Percentiles rank a stretch among this genome's conserved stretches.
Conservation (phyloP, 2,888 invertebrate genomes). For the Tiliacea citrago region DNA sequence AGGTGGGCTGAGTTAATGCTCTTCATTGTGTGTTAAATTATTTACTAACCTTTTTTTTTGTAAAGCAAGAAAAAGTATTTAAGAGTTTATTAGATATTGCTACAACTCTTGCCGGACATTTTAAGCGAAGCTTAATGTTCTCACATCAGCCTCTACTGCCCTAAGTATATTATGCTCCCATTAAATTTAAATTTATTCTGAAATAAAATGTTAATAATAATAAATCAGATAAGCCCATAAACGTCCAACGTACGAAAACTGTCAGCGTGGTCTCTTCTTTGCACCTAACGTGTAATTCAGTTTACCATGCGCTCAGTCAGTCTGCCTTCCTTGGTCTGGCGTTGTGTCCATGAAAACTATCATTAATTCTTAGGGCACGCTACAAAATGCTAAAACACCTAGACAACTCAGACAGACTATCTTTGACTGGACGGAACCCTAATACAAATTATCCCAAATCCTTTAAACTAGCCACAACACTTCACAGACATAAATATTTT, state of each 20-base stretch:
- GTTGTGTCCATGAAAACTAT: background rate
- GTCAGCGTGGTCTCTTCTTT: background rate
- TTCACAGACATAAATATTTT: constrained; percentile 62
- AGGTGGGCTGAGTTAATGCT: constrained; percentile 40
- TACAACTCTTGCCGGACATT: background rate
- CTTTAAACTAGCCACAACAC: constrained; percentile 60
- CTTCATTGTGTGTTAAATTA: constrained; percentile 54
- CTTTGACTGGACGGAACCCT: constrained; percentile 24
- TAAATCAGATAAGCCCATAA: background rate
- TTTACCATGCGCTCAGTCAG: no score
- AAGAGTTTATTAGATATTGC: background rate
- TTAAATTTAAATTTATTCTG: no score
- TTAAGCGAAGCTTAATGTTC: background rate
- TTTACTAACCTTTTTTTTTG: constrained; percentile 28
- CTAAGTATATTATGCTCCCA: background rate
- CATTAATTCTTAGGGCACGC: background rate
- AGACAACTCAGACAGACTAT: constrained; percentile 4
- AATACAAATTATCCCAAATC: constrained; percentile 28
- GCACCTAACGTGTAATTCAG: background rate
- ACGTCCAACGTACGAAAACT: no score
- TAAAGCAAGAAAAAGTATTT: background rate
- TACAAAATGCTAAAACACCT: background rate
- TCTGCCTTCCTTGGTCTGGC: no score
- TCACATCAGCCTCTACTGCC: background rate
- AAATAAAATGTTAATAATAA: background rate